These are phyloP conservation scores for Psephotus haematonotus DNA, from an alignment of 2,113 vertebrate genomes.

Conservation along the genomic window DNA sequence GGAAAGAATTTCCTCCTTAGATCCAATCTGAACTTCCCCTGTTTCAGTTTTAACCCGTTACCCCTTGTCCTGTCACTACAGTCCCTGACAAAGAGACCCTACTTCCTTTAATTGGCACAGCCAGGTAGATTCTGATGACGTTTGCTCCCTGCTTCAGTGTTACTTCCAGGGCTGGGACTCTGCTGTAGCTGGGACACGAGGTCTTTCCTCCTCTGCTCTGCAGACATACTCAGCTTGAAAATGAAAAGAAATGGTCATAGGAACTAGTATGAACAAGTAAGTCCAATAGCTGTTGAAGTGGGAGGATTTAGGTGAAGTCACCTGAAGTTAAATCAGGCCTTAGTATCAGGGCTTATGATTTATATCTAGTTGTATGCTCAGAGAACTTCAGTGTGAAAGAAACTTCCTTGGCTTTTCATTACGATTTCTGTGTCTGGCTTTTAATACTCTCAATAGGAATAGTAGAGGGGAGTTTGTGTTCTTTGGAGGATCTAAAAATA, in stretches of 20 bases:
- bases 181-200: background rate
- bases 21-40: no score
- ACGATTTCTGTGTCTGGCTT: background rate
- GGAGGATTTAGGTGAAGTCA: background rate
- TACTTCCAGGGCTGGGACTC: background rate
- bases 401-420: background rate
- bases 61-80: no score
- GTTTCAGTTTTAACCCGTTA: no score
- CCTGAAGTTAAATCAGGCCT: background rate
- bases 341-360: background rate
- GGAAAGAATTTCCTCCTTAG: no score
- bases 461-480: background rate
- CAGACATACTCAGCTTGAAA: background rate
- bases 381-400: background rate
- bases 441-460: background rate
- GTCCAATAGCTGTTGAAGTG: background rate
- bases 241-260: no score
- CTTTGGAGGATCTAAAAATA: background rate
- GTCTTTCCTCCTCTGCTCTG: background rate
- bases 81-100: no score
- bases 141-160: background rate
- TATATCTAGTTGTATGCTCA: background rate
- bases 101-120: background rate
- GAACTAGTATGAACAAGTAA: background rate
- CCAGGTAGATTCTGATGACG: accelerated